Base-by-base conservation (phyloP, 2,113 vertebrate genomes). In the Gavia stellata region DNA sequence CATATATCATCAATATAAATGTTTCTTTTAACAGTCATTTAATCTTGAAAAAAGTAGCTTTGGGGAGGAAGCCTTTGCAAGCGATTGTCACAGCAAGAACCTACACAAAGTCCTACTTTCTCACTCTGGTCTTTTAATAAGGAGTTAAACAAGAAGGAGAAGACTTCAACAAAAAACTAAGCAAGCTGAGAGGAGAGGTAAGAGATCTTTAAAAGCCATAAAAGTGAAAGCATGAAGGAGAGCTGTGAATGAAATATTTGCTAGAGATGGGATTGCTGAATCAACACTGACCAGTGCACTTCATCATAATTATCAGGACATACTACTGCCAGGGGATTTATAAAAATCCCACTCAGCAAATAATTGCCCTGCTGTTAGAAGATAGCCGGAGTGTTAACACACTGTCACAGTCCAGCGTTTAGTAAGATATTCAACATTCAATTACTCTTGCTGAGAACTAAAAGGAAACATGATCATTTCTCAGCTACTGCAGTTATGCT, bases 271-370 rank as follows among this genome's bases (percentile, higher is more conserved):
- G 95, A 94, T 93, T 98, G 98, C 98, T 98, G 99, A 99, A 98
- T 99, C 99, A 98, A 99, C 98, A 98, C 98, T 98, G 99, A 98
- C 99, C 98, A 98, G 78, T 97, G 96, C 98, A 98, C 98, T 99
- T 98, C 98, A 98, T 99, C 99, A 99, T 98, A 98, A 99, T 99
- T 98, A 99, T 98, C 98, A 98, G 98, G 98, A 97, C 97, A 97
- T 79, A 97, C 97, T 90, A 95, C 97, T 98, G 98, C 98, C 98
- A 97, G 97, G 98, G 98, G 98, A 98, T 98, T 98, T 98, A 98
- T 98, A 98, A 98, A 98, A 98, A 97, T 97, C 98, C 97, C 98
- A 98, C 98, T 98, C 98, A 98, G 98, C 98, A 98, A 98, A 98
- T 98, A 98, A 98, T 97, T 97, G 98, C 96, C 97, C 98, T 98